Base-by-base conservation (phyloP, 2,888 invertebrate genomes). In the Coecobrya sp. region DNA sequence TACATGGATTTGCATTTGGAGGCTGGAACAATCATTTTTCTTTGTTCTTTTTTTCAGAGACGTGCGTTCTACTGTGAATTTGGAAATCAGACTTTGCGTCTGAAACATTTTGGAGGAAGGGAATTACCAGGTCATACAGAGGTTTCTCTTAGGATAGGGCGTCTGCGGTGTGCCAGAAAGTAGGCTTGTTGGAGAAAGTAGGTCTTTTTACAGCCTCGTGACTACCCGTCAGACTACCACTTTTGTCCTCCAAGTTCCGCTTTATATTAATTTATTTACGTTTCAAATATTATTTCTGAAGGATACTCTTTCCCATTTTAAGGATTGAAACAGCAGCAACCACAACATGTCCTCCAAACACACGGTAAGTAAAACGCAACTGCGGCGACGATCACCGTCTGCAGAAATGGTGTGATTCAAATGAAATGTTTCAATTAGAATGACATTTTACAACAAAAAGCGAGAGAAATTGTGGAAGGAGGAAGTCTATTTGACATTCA, bases 1-100 rank as follows among this genome's bases (percentile, higher is more conserved):
- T 19, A 36, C 36, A 4, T 16, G 30, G 4, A 27, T 68, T 76
- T 76, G 27, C 19, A 59, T 70, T 73, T 81, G 19, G 92, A 92
- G 92, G 92, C 92, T 85, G 85, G 88, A 88, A 92, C 88, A 92
- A 92, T 92, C 49, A 59, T 92, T 92, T 87, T 79, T 86, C 36
- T 73, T 79, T 73, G 70, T 36, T 86, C 27, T 62, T 22, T 89
- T 49, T 84, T 65, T 52, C 52, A 59, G 45, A 85, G 45, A 45
- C 36, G 82, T 82, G 59, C 42, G 82, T 82, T 36, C 7, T 62
- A 7, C 25, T 25, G 8, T 25, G 70, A 0, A 1, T 30, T 16
- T 11, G 70, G 22, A 42, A 42, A 36, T 19, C 49, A 65, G 45
- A 68, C 19, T 62, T n/a, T 25, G 13, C 30, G 49, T n/a, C 8